A percentile compares a stretch with the other conserved stretches of the same genome.
Evolutionary conservation across 2,888 invertebrate species (phyloP).

Genomic region (Diaphora mendica): DNA sequence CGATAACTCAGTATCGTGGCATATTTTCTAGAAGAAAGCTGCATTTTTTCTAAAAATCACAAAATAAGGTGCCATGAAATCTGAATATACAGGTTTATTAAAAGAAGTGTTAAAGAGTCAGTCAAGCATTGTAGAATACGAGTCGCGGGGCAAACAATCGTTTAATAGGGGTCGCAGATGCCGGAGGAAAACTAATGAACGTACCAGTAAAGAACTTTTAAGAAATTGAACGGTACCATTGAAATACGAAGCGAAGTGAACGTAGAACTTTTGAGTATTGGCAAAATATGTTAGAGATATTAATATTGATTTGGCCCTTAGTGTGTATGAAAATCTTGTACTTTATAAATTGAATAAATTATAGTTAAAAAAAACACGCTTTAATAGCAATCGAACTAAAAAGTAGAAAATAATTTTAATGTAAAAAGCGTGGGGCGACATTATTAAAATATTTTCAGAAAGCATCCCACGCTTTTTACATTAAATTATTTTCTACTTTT

Average conservation of each 20-base stretch:
- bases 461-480: no score
- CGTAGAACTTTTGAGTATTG: conserved; percentile 24
- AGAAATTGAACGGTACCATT: conserved; percentile 73
- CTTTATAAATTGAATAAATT: not conserved
- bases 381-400: no score
- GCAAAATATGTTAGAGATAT: conserved; percentile 23
- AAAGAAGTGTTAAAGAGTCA: conserved; percentile 57
- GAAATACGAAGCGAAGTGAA: conserved; percentile 43
- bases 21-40: conserved; percentile 20
- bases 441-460: no score
- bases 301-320: conserved; percentile 30
- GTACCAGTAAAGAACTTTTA: conserved; percentile 70
- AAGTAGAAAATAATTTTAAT: no score
- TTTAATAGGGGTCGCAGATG: conserved; percentile 74
- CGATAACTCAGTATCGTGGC: conserved; percentile 10
- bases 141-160: conserved; percentile 71
- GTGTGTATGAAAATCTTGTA: conserved; percentile 18
- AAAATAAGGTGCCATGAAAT: conserved; percentile 49
- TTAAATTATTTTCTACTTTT: no score
- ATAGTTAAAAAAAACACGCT: no score
- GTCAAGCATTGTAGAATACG: conserved; percentile 53
- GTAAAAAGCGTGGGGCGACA: no score
- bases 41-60: conserved; percentile 29
- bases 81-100: conserved; percentile 62
- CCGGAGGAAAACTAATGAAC: conserved; percentile 75